Percentiles rank a stretch among this genome's conserved stretches.
Conservation (phyloP, 1,140 invertebrate species). For the Xylocopa sonorina region DNA sequence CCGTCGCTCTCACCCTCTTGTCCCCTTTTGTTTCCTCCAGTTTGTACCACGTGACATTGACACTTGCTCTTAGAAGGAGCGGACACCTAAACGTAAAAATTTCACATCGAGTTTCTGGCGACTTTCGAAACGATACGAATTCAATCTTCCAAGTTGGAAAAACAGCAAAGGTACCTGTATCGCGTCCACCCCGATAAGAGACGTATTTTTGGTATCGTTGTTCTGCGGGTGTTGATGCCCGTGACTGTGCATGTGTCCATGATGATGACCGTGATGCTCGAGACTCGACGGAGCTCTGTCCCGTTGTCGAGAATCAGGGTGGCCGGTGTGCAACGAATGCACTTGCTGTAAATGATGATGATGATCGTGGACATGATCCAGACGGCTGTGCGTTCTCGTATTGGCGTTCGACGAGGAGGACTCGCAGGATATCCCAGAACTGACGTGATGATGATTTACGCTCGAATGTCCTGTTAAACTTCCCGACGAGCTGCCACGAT, state of each 20-base stretch:
- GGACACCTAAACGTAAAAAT: conserved; percentile 67
- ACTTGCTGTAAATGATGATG: conserved; percentile 71
- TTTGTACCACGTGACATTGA: conserved; percentile 78
- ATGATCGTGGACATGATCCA: conserved; percentile 74
- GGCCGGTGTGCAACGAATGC: conserved; percentile 58
- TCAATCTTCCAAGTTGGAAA: no score
- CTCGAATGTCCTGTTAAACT: conserved; percentile 58
- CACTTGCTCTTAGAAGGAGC: conserved; percentile 77
- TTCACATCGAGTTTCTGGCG: no score
- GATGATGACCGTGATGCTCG: conserved; percentile 71
- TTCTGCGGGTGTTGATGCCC: conserved; percentile 61
- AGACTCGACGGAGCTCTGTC: conserved; percentile 69
- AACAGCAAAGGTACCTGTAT: conserved; percentile 71
- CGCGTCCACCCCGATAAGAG: conserved; percentile 73
- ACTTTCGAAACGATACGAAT: no score
- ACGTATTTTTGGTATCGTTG: conserved; percentile 64
- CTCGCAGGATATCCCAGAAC: conserved; percentile 76
- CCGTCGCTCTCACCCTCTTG: conserved; percentile 72
- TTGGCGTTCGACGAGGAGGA: conserved; percentile 75
- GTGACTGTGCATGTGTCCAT: conserved; percentile 63
- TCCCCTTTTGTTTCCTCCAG: conserved; percentile 67
- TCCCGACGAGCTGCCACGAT: conserved; percentile 67
- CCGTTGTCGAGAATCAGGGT: conserved; percentile 66
- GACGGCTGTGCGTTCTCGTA: conserved; percentile 70
- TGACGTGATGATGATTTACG: conserved; percentile 73